These are phyloP conservation scores for Gymnogyps californianus DNA, from an alignment of 2,113 vertebrate species.

Conservation along the genomic window DNA sequence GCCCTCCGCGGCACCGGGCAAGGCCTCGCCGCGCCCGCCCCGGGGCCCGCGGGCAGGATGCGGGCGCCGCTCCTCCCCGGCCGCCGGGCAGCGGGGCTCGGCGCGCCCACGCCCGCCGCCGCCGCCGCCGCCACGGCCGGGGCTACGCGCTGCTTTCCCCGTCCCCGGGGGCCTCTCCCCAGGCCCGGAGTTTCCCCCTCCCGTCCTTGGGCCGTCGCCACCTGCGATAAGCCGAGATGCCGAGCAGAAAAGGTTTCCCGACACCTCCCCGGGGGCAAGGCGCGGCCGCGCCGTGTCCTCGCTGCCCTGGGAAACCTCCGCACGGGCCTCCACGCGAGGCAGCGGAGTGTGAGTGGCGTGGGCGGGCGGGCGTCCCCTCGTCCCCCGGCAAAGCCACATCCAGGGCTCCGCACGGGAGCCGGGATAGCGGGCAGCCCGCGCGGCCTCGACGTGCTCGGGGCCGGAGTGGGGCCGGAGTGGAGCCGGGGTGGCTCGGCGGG, in stretches of 20 bases:
- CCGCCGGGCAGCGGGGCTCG: not conserved
- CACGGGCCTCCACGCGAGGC: not conserved
- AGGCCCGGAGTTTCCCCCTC: not conserved
- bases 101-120: not conserved
- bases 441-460: not conserved
- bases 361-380: not conserved
- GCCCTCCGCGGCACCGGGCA: not conserved
- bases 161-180: not conserved
- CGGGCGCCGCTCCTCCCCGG: not conserved
- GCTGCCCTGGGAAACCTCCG: not conserved
- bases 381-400: not conserved
- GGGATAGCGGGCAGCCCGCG: not conserved
- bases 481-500: not conserved
- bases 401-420: not conserved
- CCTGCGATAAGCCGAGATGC: not conserved
- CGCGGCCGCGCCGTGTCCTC: not conserved
- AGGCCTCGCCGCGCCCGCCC: not conserved
- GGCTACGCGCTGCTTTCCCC: not conserved
- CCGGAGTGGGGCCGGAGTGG: not conserved
- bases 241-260: not conserved
- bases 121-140: not conserved
- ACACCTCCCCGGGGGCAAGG: not conserved
- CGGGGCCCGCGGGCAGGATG: not conserved
- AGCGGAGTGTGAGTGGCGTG: not conserved
- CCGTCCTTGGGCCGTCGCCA: not conserved